A percentile compares a stretch with the other conserved stretches of the same genome.
These are phyloP conservation scores for Manis javanica DNA, from an alignment of 2,797 vertebrate species.

Conservation along the genomic window DNA sequence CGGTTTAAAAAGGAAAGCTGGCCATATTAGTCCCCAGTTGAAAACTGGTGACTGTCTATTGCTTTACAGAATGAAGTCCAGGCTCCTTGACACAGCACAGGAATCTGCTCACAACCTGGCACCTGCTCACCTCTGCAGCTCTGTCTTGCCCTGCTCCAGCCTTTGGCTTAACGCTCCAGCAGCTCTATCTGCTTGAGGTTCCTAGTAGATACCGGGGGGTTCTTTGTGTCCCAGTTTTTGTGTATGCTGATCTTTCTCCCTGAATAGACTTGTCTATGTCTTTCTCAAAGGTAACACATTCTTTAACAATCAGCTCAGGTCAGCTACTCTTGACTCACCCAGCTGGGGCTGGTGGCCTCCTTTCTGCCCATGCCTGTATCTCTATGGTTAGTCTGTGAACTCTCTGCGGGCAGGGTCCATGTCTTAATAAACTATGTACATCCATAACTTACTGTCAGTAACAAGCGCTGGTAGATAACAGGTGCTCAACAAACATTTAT, in stretches of 20 bases:
- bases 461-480: background rate
- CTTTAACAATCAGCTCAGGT: background rate
- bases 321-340: background rate
- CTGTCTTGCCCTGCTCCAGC: background rate
- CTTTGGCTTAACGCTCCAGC: background rate
- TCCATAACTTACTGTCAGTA: background rate
- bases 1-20: background rate
- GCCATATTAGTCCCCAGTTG: background rate
- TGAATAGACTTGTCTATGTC: background rate
- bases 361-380: background rate
- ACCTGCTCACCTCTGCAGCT: background rate
- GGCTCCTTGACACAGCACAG: accelerated
- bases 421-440: background rate
- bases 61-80: background rate
- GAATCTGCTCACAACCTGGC: background rate
- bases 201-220: background rate
- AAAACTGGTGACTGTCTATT: background rate
- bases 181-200: background rate
- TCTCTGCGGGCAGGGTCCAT: background rate
- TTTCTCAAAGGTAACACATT: background rate
- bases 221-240: background rate
- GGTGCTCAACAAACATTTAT: background rate
- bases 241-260: background rate
- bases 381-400: background rate
- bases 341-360: background rate